Conservation (phyloP, 2,113 vertebrate genomes). For the Oreochromis spilurus region DNA sequence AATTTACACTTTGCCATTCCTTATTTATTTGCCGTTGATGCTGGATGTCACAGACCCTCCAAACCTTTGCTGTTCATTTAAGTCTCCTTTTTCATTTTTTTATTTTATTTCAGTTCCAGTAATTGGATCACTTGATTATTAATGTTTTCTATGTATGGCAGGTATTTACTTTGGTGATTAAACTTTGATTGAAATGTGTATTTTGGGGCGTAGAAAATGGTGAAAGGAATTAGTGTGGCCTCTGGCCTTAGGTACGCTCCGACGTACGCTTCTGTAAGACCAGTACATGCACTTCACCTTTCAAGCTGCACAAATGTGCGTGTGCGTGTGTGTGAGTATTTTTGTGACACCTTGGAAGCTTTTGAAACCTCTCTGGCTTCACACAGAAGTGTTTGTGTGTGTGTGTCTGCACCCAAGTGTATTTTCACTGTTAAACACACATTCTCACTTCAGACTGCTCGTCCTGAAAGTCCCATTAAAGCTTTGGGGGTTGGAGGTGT, state of each 20-base stretch:
- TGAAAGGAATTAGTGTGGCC: not conserved
- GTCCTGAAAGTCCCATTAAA: not conserved
- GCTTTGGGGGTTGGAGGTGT: not conserved
- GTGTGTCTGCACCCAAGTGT: conserved; percentile 1
- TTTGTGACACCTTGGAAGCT: not conserved
- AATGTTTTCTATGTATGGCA: not conserved
- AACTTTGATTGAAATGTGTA: not conserved
- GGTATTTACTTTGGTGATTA: not conserved
- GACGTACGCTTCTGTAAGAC: not conserved
- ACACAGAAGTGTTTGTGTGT: not conserved
- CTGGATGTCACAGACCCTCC: not conserved
- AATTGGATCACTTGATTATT: not conserved
- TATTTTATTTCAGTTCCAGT: not conserved
- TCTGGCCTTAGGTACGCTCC: not conserved
- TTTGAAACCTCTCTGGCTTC: not conserved
- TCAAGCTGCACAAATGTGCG: not conserved
- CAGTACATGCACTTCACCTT: not conserved
- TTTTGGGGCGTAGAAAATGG: not conserved
- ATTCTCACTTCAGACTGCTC: conserved; percentile 9
- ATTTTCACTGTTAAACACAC: conserved; percentile 20
- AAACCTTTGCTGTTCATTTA: not conserved
- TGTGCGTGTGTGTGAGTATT: not conserved
- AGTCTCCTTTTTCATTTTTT: not conserved
- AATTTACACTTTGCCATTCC: conserved; percentile 1
- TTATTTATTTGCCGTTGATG: conserved; percentile 26